Evolutionary conservation across 2,888 invertebrate species (phyloP).

Genomic region (Chrysopilus asiliformis): DNA sequence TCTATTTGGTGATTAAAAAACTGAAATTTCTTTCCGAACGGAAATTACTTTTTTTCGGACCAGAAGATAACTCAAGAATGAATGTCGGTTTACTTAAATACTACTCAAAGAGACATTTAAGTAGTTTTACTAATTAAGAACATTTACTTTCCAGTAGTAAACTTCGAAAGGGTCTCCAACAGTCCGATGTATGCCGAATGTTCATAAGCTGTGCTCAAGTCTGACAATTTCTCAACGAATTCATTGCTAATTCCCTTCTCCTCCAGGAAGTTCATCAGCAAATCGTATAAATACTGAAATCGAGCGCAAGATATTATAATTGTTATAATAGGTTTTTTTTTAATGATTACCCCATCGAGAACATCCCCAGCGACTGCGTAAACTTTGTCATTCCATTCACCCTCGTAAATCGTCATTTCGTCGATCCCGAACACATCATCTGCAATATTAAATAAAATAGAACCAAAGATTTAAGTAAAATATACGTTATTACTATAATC

Average conservation of each 20-base stretch:
- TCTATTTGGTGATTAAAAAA: too few relatives aligned
- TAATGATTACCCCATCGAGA: constrained; percentile 74
- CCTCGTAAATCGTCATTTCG: constrained; percentile 79
- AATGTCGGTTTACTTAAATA: too few relatives aligned
- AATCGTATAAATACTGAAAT: constrained; percentile 80
- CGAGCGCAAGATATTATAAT: too few relatives aligned
- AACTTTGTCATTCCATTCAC: constrained; percentile 74
- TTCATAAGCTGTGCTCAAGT: constrained; percentile 85
- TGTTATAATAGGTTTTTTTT: too few relatives aligned
- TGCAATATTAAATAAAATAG: constrained; percentile 24
- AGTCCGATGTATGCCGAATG: constrained; percentile 83
- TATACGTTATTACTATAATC: constrained; percentile 46
- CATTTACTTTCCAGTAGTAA: constrained; percentile 47
- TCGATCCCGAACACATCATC: constrained; percentile 88
- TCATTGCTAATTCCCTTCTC: constrained; percentile 92
- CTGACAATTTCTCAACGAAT: constrained; percentile 77
- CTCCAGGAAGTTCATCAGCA: constrained; percentile 87
- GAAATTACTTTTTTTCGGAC: too few relatives aligned
- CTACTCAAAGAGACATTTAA: too few relatives aligned
- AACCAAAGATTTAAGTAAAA: constrained; percentile 9
- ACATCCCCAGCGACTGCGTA: constrained; percentile 89
- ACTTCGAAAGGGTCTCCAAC: constrained; percentile 68
- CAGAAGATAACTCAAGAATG: too few relatives aligned
- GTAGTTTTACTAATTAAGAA: too few relatives aligned
- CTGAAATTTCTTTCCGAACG: too few relatives aligned